Conservation (phyloP, 2,113 vertebrate species). For the Aegithalos caudatus region DNA sequence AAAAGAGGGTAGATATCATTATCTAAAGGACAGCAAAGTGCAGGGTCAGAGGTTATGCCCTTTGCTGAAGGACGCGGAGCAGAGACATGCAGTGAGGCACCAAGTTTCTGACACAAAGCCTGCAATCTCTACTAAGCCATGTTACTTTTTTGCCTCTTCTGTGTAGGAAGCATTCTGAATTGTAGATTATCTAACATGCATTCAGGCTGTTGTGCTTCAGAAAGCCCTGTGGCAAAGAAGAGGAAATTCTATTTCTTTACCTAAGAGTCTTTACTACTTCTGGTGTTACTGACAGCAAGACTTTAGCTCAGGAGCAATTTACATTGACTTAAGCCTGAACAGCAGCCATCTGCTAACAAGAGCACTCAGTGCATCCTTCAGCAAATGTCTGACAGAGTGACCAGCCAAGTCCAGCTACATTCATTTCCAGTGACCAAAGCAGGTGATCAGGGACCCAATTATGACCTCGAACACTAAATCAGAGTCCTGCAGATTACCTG, state of each 20-base stretch:
- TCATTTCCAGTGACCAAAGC: constrained; percentile 19
- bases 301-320: not conserved
- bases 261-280: not conserved
- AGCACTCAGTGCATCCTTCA: not conserved
- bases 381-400: not conserved
- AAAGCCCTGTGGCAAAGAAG: not conserved
- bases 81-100: not conserved
- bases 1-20: not conserved
- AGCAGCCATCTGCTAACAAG: not conserved
- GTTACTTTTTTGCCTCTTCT: not conserved
- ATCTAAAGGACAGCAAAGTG: not conserved
- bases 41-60: not conserved
- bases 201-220: not conserved
- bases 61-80: not conserved
- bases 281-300: not conserved
- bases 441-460: not conserved
- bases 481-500: not conserved
- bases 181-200: not conserved
- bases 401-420: not conserved
- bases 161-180: not conserved
- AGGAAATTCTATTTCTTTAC: not conserved
- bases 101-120: not conserved
- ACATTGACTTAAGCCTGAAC: not conserved
- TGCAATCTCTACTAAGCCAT: not conserved
- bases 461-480: not conserved